Conservation (phyloP, 2,113 vertebrate genomes). For the Rissa tridactyla region DNA sequence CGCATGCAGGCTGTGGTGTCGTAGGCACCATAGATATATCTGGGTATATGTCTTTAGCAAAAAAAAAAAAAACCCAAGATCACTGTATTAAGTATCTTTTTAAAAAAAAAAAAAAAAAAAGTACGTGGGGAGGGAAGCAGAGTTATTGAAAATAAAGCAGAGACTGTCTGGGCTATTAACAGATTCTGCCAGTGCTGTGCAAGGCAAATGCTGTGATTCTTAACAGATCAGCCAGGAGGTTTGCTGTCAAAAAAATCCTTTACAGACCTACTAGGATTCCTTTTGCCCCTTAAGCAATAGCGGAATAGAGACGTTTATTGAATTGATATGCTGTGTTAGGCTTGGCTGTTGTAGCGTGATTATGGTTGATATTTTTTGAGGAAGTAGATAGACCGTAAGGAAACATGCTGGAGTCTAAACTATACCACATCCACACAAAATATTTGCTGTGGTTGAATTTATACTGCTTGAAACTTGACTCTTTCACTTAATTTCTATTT, state of each 20-base stretch:
- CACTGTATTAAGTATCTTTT: background rate
- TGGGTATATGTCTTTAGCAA: background rate
- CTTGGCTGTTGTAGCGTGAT: conserved; percentile 3
- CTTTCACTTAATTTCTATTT: conserved; percentile 22
- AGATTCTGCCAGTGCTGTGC: background rate
- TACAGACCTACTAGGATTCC: background rate
- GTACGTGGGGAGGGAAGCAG: background rate
- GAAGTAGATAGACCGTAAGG: conserved; percentile 27
- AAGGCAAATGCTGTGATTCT: background rate
- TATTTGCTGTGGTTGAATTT: conserved; percentile 22
- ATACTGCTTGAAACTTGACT: background rate
- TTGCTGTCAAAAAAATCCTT: background rate
- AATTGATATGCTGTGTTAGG: background rate
- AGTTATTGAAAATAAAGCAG: background rate
- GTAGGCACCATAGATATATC: background rate
- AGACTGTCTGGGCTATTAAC: background rate
- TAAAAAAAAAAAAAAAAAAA: background rate
- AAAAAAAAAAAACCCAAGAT: background rate
- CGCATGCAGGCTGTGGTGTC: background rate
- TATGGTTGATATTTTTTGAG: conserved; percentile 9
- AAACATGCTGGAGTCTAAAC: conserved; percentile 25
- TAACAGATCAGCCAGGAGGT: background rate
- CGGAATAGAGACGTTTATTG: background rate
- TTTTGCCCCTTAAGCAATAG: background rate
- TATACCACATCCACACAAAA: background rate